These are phyloP conservation scores for Sardina pilchardus DNA, from an alignment of 2,113 vertebrate genomes.

Conservation along the genomic window DNA sequence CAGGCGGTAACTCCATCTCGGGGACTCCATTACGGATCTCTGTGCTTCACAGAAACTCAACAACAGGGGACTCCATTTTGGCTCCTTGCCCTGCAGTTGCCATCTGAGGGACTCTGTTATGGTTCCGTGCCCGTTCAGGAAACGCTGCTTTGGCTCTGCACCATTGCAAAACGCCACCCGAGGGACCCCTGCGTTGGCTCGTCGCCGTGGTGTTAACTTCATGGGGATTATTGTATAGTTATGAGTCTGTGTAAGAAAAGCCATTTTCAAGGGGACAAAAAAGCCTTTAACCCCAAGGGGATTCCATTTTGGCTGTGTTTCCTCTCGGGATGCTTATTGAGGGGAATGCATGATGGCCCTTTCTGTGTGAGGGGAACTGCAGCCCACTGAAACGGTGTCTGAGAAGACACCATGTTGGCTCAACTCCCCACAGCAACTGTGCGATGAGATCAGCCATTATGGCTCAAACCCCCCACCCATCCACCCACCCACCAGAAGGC, in stretches of 20 bases:
- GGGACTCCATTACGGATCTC: background rate
- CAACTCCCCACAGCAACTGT: background rate
- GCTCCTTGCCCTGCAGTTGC: conserved; percentile 2
- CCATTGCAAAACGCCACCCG: background rate
- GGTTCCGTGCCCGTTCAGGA: background rate
- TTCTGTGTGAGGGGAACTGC: background rate
- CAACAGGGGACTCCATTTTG: conserved; percentile 1
- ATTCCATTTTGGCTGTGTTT: background rate
- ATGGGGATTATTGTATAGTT: background rate
- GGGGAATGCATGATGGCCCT: background rate
- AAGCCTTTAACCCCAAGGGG: too few species aligned
- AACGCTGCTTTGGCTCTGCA: background rate
- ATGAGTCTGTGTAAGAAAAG: background rate
- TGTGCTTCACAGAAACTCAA: background rate
- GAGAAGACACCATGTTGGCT: background rate
- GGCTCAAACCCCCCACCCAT: background rate
- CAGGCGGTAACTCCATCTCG: background rate
- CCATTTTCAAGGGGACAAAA: background rate
- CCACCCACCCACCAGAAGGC: background rate
- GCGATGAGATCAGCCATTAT: background rate
- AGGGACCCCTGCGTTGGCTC: background rate
- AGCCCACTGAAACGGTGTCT: background rate
- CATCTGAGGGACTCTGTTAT: background rate
- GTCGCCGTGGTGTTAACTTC: background rate
- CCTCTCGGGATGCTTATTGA: background rate